phyloP scores from a whole-genome alignment of 2,888 invertebrate genomes.

The Luperina nickerlii region DNA sequence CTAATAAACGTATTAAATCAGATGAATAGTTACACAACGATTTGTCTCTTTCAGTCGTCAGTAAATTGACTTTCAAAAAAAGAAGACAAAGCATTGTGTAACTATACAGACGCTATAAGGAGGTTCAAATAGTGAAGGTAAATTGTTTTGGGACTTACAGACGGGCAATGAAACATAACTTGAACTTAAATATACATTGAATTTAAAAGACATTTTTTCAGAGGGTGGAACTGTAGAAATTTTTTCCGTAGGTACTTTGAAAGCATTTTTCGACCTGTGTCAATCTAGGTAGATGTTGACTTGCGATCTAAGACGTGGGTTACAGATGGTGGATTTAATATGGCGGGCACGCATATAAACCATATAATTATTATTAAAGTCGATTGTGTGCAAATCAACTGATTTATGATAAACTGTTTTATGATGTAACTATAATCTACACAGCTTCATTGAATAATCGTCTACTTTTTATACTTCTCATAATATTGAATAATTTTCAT shows the following conservation, averaged over 20 bases:
- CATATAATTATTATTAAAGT: constrained; percentile 6
- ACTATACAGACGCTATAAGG: no score
- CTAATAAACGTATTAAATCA: no score
- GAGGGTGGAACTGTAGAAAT: not conserved
- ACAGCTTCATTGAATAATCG: not conserved
- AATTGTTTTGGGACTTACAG: not conserved
- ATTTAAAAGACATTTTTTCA: not conserved
- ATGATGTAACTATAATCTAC: constrained; percentile 14
- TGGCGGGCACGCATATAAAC: constrained; percentile 7
- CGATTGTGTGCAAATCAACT: constrained; percentile 39
- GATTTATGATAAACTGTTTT: constrained; percentile 12
- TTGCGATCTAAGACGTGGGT: not conserved
- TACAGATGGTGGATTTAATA: constrained; percentile 8
- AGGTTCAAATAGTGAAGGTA: no score
- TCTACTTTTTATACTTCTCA: not conserved
- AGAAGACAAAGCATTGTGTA: no score
- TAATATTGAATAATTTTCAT: not conserved
- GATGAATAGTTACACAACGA: no score
- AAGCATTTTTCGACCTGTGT: not conserved
- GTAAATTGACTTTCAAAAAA: no score
- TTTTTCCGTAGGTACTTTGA: not conserved
- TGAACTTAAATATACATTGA: not conserved
- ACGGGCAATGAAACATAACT: not conserved
- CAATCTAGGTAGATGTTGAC: not conserved
- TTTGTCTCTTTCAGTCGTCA: no score